Conservation (phyloP, 2,888 invertebrate genomes). For the Congeria kusceri region DNA sequence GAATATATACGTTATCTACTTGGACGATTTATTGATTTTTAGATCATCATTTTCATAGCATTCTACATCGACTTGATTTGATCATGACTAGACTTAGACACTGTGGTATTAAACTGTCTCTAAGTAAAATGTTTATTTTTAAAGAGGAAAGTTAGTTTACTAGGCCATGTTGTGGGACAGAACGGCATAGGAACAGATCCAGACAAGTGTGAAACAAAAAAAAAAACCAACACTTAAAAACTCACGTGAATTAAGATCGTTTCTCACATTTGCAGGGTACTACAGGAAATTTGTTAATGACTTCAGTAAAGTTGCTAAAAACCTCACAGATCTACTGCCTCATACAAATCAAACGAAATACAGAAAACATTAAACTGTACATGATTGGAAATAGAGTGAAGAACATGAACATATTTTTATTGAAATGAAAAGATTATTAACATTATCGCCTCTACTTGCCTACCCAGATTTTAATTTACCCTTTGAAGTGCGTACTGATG, state of each 20-base stretch:
- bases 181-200: constrained; percentile 11
- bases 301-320: no score
- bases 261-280: not conserved
- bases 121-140: not conserved
- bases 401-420: not conserved
- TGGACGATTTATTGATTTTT: not conserved
- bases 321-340: no score
- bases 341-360: no score
- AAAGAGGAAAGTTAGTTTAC: not conserved
- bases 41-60: not conserved
- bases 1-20: not conserved
- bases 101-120: not conserved
- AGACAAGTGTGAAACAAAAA: constrained; percentile 9
- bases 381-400: not conserved
- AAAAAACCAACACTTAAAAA: no score
- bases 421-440: not conserved
- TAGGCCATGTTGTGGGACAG: constrained; percentile 1
- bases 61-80: no score
- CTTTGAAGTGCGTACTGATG: not conserved
- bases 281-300: no score
- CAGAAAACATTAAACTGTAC: not conserved
- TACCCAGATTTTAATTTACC: not conserved
- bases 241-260: not conserved
- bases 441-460: not conserved
- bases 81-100: not conserved